Evolutionary conservation across 2,888 invertebrate genomes (phyloP), one percentile per base, ranked within the genome.

Genomic region (Diarsia dahlii): DNA sequence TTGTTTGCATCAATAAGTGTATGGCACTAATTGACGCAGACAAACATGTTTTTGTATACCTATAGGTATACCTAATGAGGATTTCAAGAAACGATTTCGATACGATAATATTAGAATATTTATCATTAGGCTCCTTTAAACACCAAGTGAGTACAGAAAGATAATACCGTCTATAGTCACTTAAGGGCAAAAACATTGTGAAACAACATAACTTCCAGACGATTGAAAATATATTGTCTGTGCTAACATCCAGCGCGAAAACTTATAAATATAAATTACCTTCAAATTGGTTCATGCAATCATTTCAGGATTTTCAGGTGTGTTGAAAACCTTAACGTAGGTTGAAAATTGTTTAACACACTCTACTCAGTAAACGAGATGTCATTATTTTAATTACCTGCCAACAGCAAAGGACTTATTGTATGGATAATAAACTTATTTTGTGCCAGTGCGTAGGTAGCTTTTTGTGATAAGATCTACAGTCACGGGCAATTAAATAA

Each of bases 361-460:
- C 20, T 71, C 20, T 5, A 18, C 13, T 63, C 48, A 28, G 9
- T 50, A 28, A 28, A 69, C 52, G 18, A 58, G 45, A 48, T 56
- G 23, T 48, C n/a, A 75, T 66, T 62, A 71, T 78, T 58, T 82
- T 64, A 82, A 81, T 82, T 54, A 69, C 34, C 52, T 72, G 79
- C 58, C 65, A 80, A 58, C 56, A 66, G 20, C 74, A 80, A 58
- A 56, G 23, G 1, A 52, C 13, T 69, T 50, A 50, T 65, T 80
- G 75, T 60, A 6, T 18, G 48, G n/a, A 54, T 58, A 74, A 62
- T 64, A 5, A 62, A 39, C 20, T 23, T 63, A 64, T n/a, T 74
- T 70, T 48, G 12, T 28, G 23, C 63, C 15, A 4, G 45, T 18
- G 5, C 13, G 15, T 12, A 28, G 60, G 39, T 28, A 12, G 15